Base-by-base conservation (phyloP, 2,113 vertebrate species). In the Desmodus rotundus region DNA sequence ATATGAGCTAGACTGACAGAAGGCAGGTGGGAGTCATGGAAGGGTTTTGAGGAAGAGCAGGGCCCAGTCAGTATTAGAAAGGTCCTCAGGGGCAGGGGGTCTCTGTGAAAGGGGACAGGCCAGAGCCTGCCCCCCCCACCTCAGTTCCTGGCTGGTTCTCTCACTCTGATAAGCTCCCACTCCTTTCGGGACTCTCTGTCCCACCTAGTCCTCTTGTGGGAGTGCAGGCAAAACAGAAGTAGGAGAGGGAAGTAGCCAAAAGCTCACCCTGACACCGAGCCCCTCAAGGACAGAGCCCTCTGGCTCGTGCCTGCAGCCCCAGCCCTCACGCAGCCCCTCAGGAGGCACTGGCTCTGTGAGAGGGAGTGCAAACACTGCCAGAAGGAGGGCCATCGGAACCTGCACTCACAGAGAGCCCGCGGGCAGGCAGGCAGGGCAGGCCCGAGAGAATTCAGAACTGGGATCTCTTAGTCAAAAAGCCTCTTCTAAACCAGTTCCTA, bases 381-480 rank as follows among this genome's bases (percentile, higher is more conserved):
- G 28, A 38, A 36, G 13, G 0, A 1, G 19, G 78, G 28, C 8
- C 4, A 0, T 65, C 12, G 2, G 56, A 28, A 41, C n/a, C 3
- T 1, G 20, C 24, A 45, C 9, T 83, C 72, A 9, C 70, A 22
- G 31, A 7, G 22, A 63, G 33, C 31, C 10, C 41, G 43, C 36
- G 33, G 7, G 26, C 19, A 47, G 31, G 28, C 20, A 15, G 50
- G 19, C 1, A 0, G 3, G 22, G 43, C 45, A 82, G 45, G 82
- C 10, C 31, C 2, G 3, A 65, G 74, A 19, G 50, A 22, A 12
- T 63, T 38, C 17, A 80, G 70, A 83, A 80, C 65, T 22, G 13
- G 28, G 28, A 24, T 24, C 65, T 78, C 36, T 76, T 43, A 36
- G 78, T 74, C 52, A 72, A 70, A 76, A 94, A 90, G 36, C 24